Evolutionary conservation across 2,113 vertebrate species (phyloP), one percentile per base, ranked within the genome.

Genomic region (Phrynosoma platyrhinos): DNA sequence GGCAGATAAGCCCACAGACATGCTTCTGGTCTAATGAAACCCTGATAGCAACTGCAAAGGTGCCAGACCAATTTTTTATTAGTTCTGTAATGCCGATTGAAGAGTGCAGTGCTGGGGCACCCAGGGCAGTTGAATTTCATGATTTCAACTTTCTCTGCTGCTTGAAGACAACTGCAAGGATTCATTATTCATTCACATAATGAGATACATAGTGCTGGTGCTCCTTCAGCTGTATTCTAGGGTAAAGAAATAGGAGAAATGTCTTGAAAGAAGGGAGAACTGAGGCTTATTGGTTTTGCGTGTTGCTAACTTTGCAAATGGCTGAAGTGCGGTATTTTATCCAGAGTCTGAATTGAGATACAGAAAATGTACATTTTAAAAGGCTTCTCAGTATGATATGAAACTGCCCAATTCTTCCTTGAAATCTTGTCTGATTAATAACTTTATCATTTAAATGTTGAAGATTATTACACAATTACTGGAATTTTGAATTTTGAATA

Each of bases 151-250:
- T 79, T n/a, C 14, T 62, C 69, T 69, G 27, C 27, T 64, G 42
- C 25, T 72, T 3, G 0, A 83, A 58, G 88, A 42, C 80, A 53
- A 75, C 1, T 16, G 68, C 84, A 62, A 89, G 30, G 25, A 62
- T 23, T 77, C 83, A 32, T 16, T 88, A 76, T 58, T 66, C 42
- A 13, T 91, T 2, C 83, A 84, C 83, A 16, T 87, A 66, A 89
- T 58, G 85, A 91, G 86, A 42, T 30, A 1, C 7, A 0, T 77
- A 40, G 23, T 74, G 80, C 71, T 58, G 58, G 66, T 84, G 53
- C 64, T 42, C 36, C 78, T 82, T 81, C 72, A 89, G 62, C 77
- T 36, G 8, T 27, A 74, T 78, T 86, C 84, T 89, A 71, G 8
- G 14, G 10, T 55, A 79, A 83, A 47, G 58, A 66, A 89, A 79